Base-by-base conservation (phyloP, 2,797 vertebrate species). In the Mycteria americana region DNA sequence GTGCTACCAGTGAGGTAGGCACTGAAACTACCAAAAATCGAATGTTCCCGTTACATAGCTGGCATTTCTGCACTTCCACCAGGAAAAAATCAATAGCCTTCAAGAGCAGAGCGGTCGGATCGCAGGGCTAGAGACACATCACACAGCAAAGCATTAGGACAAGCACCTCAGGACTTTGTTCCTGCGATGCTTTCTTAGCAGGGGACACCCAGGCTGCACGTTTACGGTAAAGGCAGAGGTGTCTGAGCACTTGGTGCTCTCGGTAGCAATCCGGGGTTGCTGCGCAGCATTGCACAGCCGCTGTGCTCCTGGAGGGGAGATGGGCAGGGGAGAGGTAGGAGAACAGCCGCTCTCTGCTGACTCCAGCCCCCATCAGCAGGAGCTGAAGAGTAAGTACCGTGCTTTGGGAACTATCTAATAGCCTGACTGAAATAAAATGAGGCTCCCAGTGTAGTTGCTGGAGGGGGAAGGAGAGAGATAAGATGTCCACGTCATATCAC, bases 31-130 rank as follows among this genome's bases (percentile, higher is more conserved):
- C 62, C 75, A 81, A 54, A 94, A 85, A 76, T 43, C 3, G 1
- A 85, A 43, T n/a, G 64, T 90, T 84, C 70, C 68, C 8, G 6
- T 50, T 87, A 45, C 7, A 2, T 22, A n/a, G 48, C 72, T 93
- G 74, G 45, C 46, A n/a, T 92, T 94, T 86, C 81, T 85, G 41
- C 73, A 17, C 63, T 94, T 72, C 74, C 74, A 86, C 23, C 62
- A 25, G 73, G 39, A 83, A 72, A 74, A 33, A 95, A 67, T 85
- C 59, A 39, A 78, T 93, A 46, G 45, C 39, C 48, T 76, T 77
- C 48, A 46, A 60, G 65, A 85, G 79, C 37, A 54, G 56, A 24
- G 24, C 59, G 25, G 48, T 59, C 11, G 10, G 43, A 67, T 75
- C 28, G 11, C 6, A 2, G 37, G 35, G 56, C 19, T 28, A 33